Evolutionary conservation across 2,797 vertebrate species (phyloP), one percentile per base, ranked within the genome.

Genomic region (Neosalanx taihuensis): DNA sequence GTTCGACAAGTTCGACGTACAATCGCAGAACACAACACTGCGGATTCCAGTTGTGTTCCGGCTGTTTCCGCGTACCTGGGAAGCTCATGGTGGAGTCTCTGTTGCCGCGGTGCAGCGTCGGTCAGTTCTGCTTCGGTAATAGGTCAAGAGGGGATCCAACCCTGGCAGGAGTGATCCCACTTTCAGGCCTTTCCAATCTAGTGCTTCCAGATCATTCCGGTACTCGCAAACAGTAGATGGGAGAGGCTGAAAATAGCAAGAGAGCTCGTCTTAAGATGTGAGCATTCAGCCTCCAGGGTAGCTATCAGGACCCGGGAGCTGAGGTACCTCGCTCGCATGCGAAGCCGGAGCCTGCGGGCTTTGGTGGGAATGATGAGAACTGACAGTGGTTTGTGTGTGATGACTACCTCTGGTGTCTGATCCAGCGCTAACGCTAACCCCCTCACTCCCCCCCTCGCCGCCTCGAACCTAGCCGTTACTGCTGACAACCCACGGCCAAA

Each of bases 291-390:
- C 87, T 88, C 86, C 78, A 86, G 86, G 88, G 87, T 90, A 87
- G 83, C 86, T 90, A 90, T 89, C 88, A 87, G 88, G 87, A 82
- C 62, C 83, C 85, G 53, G 83, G 86, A 88, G 83, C 84, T 87
- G 82, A 88, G 88, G 86, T 84, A 84, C 86, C 88, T 90, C 86
- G 77, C 88, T 89, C 88, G 79, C 88, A 88, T 83, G 84, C 88
- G 84, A 83, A n/a, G 77, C 80, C 79, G 18, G 69, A 73, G 81
- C 86, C 83, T 86, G 85, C 75, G 0, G 87, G 86, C 86, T 84
- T 75, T 83, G 61, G n/a, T 73, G 80, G 84, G 86, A 89, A 83
- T 88, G 87, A 91, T 88, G 85, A 87, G 88, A 89, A 76, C 88
- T 89, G 87, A 91, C 89, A 89, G 85, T 77, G 83, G 85, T 88